Conservation (phyloP, 2,888 invertebrate species). For the Azorinus chamasolen region DNA sequence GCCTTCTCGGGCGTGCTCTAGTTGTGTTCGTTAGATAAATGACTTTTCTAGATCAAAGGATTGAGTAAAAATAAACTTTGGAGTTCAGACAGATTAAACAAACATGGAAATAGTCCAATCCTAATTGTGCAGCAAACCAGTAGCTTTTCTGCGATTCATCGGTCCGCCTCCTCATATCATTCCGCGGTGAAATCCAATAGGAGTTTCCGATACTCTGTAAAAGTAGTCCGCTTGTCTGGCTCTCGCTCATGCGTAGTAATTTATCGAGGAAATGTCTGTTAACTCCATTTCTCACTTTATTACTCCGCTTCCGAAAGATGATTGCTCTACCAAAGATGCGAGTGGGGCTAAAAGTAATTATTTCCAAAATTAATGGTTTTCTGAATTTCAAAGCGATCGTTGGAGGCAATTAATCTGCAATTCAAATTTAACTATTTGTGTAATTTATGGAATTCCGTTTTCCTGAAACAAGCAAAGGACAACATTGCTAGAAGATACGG, state of each 20-base stretch:
- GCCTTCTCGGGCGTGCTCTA: too few relatives aligned
- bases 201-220: conserved; percentile 8
- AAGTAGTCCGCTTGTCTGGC: conserved; percentile 48
- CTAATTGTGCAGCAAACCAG: conserved; percentile 9
- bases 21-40: conserved; percentile 6
- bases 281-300: conserved; percentile 66
- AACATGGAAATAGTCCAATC: conserved; percentile 5
- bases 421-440: conserved; percentile 55
- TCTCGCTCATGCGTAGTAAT: conserved; percentile 50
- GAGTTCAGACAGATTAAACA: conserved; percentile 21
- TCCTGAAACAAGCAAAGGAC: background rate
- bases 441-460: conserved; percentile 57
- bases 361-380: conserved; percentile 57
- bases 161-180: conserved; percentile 24
- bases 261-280: conserved; percentile 54
- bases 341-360: conserved; percentile 63
- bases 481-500: too few relatives aligned
- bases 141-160: background rate
- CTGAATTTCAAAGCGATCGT: conserved; percentile 58
- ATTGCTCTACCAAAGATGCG: conserved; percentile 55
- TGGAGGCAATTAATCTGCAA: conserved; percentile 55
- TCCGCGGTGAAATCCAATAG: conserved; percentile 25
- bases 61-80: conserved; percentile 28
- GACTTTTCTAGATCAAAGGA: conserved; percentile 35
- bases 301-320: conserved; percentile 52